phyloP scores from a whole-genome alignment of 2,888 invertebrate genomes.

The Dusona sp. region DNA sequence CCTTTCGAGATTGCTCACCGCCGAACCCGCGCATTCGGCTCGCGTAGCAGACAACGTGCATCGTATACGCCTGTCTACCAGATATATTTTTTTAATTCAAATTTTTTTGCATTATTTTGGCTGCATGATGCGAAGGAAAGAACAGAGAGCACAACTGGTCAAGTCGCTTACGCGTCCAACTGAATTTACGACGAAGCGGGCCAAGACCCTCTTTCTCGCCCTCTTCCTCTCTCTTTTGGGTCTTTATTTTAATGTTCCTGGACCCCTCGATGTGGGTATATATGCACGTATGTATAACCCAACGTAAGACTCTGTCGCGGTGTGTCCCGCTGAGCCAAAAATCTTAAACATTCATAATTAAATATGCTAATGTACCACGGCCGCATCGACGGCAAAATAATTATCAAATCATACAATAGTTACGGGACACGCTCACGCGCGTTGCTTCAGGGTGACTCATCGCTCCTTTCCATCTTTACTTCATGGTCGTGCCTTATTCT shows the following conservation, averaged over 20 bases:
- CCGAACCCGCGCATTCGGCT: slow-evolving; percentile 64
- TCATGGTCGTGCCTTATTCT: slow-evolving; percentile 10
- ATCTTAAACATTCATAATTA: slow-evolving; percentile 84
- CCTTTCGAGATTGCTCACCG: slow-evolving; percentile 49
- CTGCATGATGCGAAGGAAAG: slow-evolving; percentile 73
- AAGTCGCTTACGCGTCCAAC: slow-evolving; percentile 76
- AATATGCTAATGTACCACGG: slow-evolving; percentile 83
- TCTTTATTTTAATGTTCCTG: slow-evolving; percentile 81
- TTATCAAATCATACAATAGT: slow-evolving; percentile 83
- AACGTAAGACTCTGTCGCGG: slow-evolving; percentile 70
- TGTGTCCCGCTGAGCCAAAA: slow-evolving; percentile 82
- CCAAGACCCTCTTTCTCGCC: slow-evolving; percentile 51
- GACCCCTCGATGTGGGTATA: slow-evolving; percentile 62
- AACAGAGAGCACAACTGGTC: slow-evolving; percentile 79
- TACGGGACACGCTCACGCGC: slow-evolving; percentile 68
- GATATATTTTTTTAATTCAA: slow-evolving; percentile 74
- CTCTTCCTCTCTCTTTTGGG: slow-evolving; percentile 75
- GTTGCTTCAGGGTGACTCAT: slow-evolving; percentile 59
- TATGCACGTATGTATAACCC: slow-evolving; percentile 39
- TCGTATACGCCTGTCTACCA: slow-evolving; percentile 78
- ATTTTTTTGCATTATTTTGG: slow-evolving; percentile 74
- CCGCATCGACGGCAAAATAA: slow-evolving; percentile 82
- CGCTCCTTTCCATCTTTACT: slow-evolving; percentile 22
- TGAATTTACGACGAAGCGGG: slow-evolving; percentile 80
- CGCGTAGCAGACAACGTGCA: slow-evolving; percentile 78